Evolutionary conservation across 2,888 invertebrate species (phyloP), one percentile per base, ranked within the genome.

Genomic region (Sepiola atlantica): DNA sequence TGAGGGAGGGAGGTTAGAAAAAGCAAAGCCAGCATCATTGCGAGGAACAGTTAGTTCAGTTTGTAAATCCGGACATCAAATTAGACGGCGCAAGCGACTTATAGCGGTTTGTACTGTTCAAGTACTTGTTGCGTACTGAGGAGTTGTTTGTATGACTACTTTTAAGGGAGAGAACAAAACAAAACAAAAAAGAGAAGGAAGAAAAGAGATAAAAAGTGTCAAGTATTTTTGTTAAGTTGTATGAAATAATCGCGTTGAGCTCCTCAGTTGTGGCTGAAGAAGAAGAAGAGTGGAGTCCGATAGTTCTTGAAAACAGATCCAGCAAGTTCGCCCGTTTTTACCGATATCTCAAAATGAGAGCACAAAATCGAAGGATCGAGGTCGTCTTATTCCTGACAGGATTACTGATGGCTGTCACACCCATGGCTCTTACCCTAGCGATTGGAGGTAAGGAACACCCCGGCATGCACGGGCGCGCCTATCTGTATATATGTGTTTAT

Each of bases 41-140:
- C 28, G 10, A 28, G 28, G 28, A 61, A 61, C 4, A 77, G n/a
- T 77, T 77, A 77, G 77, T 77, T 45, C 45, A 45, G 45, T 45
- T 45, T n/a, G 1, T 12, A 77, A 77, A 77, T 21, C n/a, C n/a
- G 32, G 14, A 77, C n/a, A 45, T 45, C 45, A 45, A 21, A 77
- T n/a, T n/a, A 77, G 77, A 77, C 77, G 77, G 32, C n/a, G 14
- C 77, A 77, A 77, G 16, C 77, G 12, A 77, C 77, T 77, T 45
- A 45, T 45, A 77, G 32, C n/a, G 77, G 77, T n/a, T 4, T 45
- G 8, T 45, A 45, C 45, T 77, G n/a, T 77, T 24, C 21, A 61
- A 61, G 61, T 61, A 77, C 77, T 77, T 77, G 77, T 77, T 77
- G 77, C 77, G n/a, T 77, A 77, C n/a, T n/a, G 14, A 77, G 77